Base-by-base conservation (phyloP, 1,140 invertebrate genomes). In the Drosophila teissieri region DNA sequence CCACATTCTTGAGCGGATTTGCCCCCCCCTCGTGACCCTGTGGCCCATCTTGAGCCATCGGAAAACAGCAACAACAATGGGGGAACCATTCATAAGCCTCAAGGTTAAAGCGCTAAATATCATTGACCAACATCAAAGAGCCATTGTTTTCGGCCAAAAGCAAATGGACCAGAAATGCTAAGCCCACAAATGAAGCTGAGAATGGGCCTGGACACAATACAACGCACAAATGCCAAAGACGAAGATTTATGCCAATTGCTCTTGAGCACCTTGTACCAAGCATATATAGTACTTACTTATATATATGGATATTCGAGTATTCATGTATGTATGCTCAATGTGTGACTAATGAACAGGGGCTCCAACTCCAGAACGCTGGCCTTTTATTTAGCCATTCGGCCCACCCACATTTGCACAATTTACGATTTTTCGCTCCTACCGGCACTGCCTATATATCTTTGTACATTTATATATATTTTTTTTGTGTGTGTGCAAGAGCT, bases 101-200 rank as follows among this genome's bases (percentile, higher is more conserved):
- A 88, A 88, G 83, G 83, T 89, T 89, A 89, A 89, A 68, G 75
- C 72, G 80, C 84, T 89, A 83, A 89, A 88, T 80, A 88, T 88
- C 83, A 86, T 86, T 88, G 83, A 83, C 65, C 84, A 82, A 82
- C 83, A 88, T 86, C 79, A 86, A 88, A 81, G 63, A 74, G 51
- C 64, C 79, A 75, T 86, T 88, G 83, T 82, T 82, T 58, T 63
- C 54, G 76, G 58, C 70, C 80, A 76, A 56, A 37, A 55, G 22
- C 69, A 79, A 74, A 69, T 83, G 80, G 68, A 42, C 52, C 65
- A 57, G 68, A 72, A 72, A 72, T 58, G 37, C 73, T 76, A 76
- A 75, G 72, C 73, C 46, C 42, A 34, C 40, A 56, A 75, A 67
- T 67, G 46, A 57, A 73, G 58, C 61, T 52, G 56, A 51, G 55